Conservation (phyloP, 1,140 invertebrate genomes). For the Nasonia vitripennis region DNA sequence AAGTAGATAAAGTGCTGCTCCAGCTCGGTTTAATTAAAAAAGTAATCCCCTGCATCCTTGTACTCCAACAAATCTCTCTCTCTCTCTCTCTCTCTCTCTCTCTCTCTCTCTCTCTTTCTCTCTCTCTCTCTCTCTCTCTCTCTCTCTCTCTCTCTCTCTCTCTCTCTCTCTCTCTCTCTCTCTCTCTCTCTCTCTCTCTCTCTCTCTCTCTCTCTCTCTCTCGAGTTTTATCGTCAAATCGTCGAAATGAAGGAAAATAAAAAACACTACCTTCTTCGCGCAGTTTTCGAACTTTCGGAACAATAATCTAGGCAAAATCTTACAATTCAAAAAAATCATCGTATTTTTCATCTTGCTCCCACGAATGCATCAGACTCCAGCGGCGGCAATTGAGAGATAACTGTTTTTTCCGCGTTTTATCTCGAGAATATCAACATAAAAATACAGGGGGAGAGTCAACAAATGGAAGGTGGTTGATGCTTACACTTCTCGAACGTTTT, state of each 20-base stretch:
- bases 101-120: not conserved
- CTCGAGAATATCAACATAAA: conserved; percentile 38
- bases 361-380: conserved; percentile 15
- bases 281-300: too few species aligned
- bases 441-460: not conserved
- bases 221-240: not conserved
- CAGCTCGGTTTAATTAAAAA: not conserved
- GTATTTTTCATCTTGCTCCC: not conserved
- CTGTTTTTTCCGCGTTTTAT: conserved; percentile 49
- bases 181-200: not conserved
- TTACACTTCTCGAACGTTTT: not conserved
- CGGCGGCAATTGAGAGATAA: not conserved
- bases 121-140: not conserved
- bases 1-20: not conserved
- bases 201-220: not conserved
- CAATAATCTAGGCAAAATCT: not conserved
- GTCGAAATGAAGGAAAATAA: too few species aligned
- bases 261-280: too few species aligned
- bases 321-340: not conserved
- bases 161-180: not conserved
- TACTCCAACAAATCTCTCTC: not conserved
- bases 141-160: not conserved
- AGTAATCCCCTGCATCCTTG: not conserved
- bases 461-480: conserved; percentile 18
- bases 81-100: not conserved